phyloP scores from a whole-genome alignment of 2,113 vertebrate genomes.

The Symphodus melops region DNA sequence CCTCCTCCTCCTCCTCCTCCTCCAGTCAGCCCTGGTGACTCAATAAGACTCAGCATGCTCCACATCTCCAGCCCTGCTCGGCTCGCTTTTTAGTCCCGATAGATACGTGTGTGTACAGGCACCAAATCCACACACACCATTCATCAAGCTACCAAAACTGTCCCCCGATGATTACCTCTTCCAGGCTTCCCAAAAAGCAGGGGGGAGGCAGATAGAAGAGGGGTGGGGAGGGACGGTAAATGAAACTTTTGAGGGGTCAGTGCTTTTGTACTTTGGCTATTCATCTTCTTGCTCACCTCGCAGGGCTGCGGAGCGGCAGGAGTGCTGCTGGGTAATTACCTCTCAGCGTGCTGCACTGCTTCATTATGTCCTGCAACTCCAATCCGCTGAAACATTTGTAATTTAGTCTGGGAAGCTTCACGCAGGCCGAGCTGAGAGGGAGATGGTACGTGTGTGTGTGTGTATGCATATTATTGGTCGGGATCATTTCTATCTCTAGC shows the following conservation, averaged over 20 bases:
- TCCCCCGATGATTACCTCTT: conserved; percentile 99
- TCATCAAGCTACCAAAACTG: conserved; percentile 97
- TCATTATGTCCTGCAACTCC: conserved; percentile 95
- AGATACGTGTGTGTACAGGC: conserved; percentile 90
- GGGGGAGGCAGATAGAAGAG: conserved; percentile 70
- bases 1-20: conserved; percentile 20
- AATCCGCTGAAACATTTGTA: conserved; percentile 93
- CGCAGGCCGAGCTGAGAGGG: conserved; percentile 61
- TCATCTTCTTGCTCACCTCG: conserved; percentile 96
- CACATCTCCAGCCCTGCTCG: conserved; percentile 89
- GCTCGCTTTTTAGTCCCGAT: conserved; percentile 93
- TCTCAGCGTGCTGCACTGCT: conserved; percentile 95
- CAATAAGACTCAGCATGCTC: conserved; percentile 87
- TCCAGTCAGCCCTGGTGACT: conserved; percentile 86
- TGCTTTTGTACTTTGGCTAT: conserved; percentile 96
- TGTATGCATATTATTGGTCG: conserved; percentile 61
- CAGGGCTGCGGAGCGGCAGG: conserved; percentile 90
- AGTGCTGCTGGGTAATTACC: conserved; percentile 99
- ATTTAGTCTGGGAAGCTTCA: conserved; percentile 87
- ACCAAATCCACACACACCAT: conserved; percentile 93
- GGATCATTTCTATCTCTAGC: conserved; percentile 70
- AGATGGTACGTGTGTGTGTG: conserved; percentile 44
- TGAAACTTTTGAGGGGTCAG: conserved; percentile 99
- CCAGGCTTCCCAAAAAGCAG: conserved; percentile 92
- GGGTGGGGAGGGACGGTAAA: conserved; percentile 88